phyloP scores from a whole-genome alignment of 1,140 invertebrate genomes.

The Pachyrhynchus sulphureomaculatus region DNA sequence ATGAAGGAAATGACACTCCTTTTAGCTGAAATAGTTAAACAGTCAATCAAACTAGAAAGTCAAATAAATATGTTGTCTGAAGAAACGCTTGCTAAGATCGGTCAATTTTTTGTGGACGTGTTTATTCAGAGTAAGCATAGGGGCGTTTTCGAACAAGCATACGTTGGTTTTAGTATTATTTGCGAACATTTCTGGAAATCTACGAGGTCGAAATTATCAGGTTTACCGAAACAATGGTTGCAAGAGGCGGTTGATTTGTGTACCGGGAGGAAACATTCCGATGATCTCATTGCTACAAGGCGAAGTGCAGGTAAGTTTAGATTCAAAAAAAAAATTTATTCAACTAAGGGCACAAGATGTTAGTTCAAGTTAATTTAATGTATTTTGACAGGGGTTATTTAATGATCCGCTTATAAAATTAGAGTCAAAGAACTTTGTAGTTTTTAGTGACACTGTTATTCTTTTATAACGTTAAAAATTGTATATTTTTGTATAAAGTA shows the following conservation, averaged over 20 bases:
- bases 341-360: too few relatives aligned
- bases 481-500: too few relatives aligned
- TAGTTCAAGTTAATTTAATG: too few relatives aligned
- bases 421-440: too few relatives aligned
- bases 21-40: conserved; percentile 53
- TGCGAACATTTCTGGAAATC: conserved; percentile 65
- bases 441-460: too few relatives aligned
- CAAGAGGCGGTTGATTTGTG: conserved; percentile 51
- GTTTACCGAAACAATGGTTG: conserved; percentile 62
- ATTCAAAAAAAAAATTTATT: too few relatives aligned
- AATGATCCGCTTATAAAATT: too few relatives aligned
- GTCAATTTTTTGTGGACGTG: conserved; percentile 70
- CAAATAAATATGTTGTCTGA: conserved; percentile 36
- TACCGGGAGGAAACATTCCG: conserved; percentile 37
- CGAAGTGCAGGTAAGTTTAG: conserved; percentile 90
- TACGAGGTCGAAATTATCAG: conserved; percentile 18
- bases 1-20: conserved; percentile 64
- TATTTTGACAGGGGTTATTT: too few relatives aligned
- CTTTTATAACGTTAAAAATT: too few relatives aligned
- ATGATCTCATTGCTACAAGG: conserved; percentile 73
- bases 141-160: conserved; percentile 94
- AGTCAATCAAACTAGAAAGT: conserved; percentile 45
- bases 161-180: conserved; percentile 82
- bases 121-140: conserved; percentile 85
- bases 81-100: conserved; percentile 60